These are phyloP conservation scores for Bruchidius siliquastri DNA, from an alignment of 2,888 invertebrate genomes.

Conservation along the genomic window DNA sequence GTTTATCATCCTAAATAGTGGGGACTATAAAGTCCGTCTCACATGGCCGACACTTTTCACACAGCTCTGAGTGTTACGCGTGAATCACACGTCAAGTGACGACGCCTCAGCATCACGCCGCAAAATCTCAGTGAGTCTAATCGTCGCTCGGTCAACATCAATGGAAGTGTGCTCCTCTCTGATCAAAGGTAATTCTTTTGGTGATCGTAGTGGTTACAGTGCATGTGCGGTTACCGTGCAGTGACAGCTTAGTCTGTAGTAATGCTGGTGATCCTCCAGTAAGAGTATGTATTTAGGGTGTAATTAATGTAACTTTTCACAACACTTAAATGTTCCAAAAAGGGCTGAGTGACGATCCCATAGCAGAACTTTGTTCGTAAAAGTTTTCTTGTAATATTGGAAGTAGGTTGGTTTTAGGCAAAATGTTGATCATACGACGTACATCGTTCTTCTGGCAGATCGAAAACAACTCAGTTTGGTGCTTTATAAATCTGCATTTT, in stretches of 20 bases:
- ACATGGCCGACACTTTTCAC: background rate
- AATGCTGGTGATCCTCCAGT: background rate
- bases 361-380: no score
- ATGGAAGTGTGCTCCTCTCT: background rate
- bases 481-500: no score
- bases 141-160: background rate
- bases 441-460: no score
- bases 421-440: no score
- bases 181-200: background rate
- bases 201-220: background rate
- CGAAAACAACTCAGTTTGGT: no score
- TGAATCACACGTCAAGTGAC: background rate
- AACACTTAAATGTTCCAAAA: no score
- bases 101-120: background rate
- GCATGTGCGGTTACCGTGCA: background rate
- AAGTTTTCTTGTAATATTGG: no score
- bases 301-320: no score
- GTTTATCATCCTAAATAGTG: background rate
- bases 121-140: background rate
- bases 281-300: background rate
- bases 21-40: background rate
- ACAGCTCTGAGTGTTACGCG: background rate
- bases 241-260: background rate
- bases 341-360: no score
- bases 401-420: no score